These are phyloP conservation scores for Synergus itoensis DNA, from an alignment of 2,888 invertebrate genomes.

Conservation along the genomic window DNA sequence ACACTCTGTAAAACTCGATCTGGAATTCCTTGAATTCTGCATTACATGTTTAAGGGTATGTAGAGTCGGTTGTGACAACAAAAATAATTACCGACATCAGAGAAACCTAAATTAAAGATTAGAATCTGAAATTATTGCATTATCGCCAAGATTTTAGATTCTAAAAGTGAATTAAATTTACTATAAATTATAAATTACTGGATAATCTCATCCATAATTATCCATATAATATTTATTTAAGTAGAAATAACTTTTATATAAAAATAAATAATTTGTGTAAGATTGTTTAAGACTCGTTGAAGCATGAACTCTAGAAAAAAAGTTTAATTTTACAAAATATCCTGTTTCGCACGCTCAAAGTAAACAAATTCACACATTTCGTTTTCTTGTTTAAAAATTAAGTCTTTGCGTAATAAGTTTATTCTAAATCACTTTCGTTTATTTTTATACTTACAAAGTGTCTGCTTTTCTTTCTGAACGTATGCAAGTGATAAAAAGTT, in stretches of 20 bases:
- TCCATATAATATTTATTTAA: neutral
- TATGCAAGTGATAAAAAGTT: neutral
- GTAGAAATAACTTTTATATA: conserved; percentile 11
- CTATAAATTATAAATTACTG: conserved; percentile 25
- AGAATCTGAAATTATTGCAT: neutral
- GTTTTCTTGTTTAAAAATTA: conserved; percentile 12
- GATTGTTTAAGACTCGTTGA: conserved; percentile 6
- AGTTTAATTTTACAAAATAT: neutral
- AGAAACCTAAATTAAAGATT: neutral
- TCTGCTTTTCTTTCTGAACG: neutral
- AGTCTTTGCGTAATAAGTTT: conserved; percentile 5
- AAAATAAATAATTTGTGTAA: conserved; percentile 22
- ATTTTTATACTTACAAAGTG: neutral
- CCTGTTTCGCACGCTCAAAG: conserved; percentile 29
- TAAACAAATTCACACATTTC: conserved; percentile 11
- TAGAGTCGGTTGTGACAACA: too few species aligned
- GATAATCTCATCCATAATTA: neutral
- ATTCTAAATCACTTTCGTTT: conserved; percentile 8
- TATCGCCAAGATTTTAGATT: neutral
- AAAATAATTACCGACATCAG: neutral
- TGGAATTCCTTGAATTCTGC: neutral
- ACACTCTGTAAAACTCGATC: neutral
- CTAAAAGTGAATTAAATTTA: neutral
- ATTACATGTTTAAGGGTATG: neutral
- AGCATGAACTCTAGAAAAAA: neutral